Evolutionary conservation across 2,797 vertebrate genomes (phyloP), one percentile per base, ranked within the genome.

Genomic region (Centroberyx gerrardi): DNA sequence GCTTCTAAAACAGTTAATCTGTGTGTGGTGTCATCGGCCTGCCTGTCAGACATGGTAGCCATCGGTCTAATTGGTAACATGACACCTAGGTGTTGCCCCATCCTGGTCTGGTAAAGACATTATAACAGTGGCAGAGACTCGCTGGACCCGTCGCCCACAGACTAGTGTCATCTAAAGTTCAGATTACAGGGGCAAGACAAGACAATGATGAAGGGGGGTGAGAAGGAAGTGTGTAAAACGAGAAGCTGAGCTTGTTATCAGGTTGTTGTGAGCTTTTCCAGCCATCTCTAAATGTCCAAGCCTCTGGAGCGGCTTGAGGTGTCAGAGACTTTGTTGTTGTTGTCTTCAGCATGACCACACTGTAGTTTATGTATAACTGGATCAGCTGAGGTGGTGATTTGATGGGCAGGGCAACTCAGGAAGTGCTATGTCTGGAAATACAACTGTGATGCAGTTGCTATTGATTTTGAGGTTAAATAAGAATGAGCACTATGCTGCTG

Each of bases 21-120:
- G 89, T 76, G 73, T 84, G 87, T 81, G 82, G 83, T 81, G 89
- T 88, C 85, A 69, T 85, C 74, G 17, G 81, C 74, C 68, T 81
- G 85, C 40, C 80, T 87, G 80, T 89, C 84, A 83, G 86, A 77
- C 61, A 62, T 65, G 62, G 54, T 60, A 46, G 67, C 69, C 63
- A 3, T 76, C 29, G 70, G 78, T 78, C 87, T 94, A 93, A 95
- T 94, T 94, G 93, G 93, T 91, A 91, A 94, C 72, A 27, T 48
- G 89, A 93, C 72, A 83, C 90, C 81, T 80, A 58, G 33, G 76
- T 83, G 89, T 92, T 87, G 75, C 87, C 18, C 68, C 78, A 61
- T 76, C 75, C 62, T 55, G 44, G 79, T 85, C 93, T 94, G 94
- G 75, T 91, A 81, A 94, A 94, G 74, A 76, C 90, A 92, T 93